Base-by-base conservation (phyloP, 2,888 invertebrate genomes). In the Cerceris ruficornis region DNA sequence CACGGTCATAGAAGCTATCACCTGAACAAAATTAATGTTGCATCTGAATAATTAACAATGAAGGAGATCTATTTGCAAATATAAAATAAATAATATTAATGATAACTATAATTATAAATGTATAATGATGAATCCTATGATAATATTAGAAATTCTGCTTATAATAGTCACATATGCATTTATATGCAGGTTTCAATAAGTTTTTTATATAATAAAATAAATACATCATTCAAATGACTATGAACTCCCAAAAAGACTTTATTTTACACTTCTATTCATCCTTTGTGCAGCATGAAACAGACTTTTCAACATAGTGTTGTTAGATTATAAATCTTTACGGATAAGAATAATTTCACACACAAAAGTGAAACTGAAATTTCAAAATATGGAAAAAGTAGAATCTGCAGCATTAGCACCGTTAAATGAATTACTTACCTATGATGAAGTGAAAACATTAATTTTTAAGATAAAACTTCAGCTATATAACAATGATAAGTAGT, bases 1-100 rank as follows among this genome's bases (percentile, higher is more conserved):
- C 28, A 99, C 99, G 7, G 99, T 99, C 99, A 99, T 99, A 79
- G 98, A 98, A 39, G 99, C 99, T 91, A 99, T 99, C 17, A 99
- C 99, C 96, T 98, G 87, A 69, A 92, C 85, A 62, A 43, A 80
- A 46, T 65, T 55, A 54, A 68, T 50, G 49, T 14, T 43, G 49
- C 7, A 39, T 46, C 46, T 64, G 15, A 41, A 6, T 43, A 41
- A 62, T 9, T 59, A 70, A 58, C 43, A 50, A n/a, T 39, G 17
- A 7, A 58, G n/a, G n/a, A 9, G 7, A 15, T 15, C 8, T 28
- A 6, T 0, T 59, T 14, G 54, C n/a, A 57, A 17, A 41, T 7
- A 58, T 39, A 13, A 68, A 57, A 52, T 42, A 43, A 46, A 57
- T 14, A 13, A 50, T 49, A 61, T 7, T n/a, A 28, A 66, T 17